Base-by-base conservation (phyloP, 2,113 vertebrate species). In the Neoarius graeffei region DNA sequence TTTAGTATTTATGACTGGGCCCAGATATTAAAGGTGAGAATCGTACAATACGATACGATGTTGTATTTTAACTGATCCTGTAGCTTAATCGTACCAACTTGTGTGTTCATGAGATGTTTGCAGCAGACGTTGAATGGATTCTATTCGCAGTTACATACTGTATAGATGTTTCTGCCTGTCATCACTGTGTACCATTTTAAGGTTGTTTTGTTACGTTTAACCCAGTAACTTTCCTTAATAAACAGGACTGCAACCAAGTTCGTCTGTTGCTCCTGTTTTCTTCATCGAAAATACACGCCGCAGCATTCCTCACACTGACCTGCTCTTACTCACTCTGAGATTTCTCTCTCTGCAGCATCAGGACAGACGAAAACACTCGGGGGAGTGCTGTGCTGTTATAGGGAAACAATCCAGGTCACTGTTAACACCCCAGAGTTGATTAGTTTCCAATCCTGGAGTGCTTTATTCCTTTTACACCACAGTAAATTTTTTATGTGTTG, bases 221-320 rank as follows among this genome's bases (percentile, higher is more conserved):
- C 81, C 59, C 27, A 35, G 56, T 5, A 42, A 48, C 73, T 77
- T 79, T 84, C 81, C 82, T 88, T 52, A 88, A 84, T 88, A 88
- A 88, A 88, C 59, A 57, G 81, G 87, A 88, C 87, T 77, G 71
- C 59, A 79, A 66, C 14, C 48, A 59, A 48, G 13, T 7, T 23
- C 15, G 56, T 64, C 54, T 50, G 0, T 67, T 27, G 9, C 9
- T 66, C 15, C 56, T 35, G 17, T 20, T 35, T 81, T 84, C 35
- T 54, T 66, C 5, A 14, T 50, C 13, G 67, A 67, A 11, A 2
- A 52, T 27, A 50, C 64, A 50, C 20, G 6, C 42, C 42, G 8
- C 17, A 81, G 57, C 59, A 35, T 42, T 80, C 77, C 4, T 30
- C 77, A 54, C 17, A 27, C 52, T 14, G 23, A 14, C 13, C 1